phyloP scores from a whole-genome alignment of 2,113 vertebrate species.

The Gila orcuttii region DNA sequence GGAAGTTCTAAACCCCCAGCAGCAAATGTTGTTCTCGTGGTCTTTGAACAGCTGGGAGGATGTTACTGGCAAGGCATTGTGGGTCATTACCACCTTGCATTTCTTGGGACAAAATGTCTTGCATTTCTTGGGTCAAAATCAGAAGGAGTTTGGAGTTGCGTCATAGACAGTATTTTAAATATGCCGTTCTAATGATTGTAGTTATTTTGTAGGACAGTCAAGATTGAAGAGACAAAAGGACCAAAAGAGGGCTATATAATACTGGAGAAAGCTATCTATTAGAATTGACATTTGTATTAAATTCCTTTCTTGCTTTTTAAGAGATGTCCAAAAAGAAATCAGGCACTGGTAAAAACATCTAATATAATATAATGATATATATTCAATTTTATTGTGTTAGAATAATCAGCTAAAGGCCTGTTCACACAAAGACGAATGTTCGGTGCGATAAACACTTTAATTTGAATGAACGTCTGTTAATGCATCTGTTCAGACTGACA shows the following conservation, averaged over 20 bases:
- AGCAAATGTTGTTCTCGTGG: conserved; percentile 81
- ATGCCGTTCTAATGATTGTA: not conserved
- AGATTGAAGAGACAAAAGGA: not conserved
- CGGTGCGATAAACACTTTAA: not conserved
- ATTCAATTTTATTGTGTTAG: not conserved
- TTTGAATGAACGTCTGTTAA: not conserved
- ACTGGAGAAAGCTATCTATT: not conserved
- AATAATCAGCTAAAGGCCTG: not conserved
- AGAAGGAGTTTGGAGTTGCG: conserved; percentile 50
- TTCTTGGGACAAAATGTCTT: conserved; percentile 59
- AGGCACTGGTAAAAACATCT: not conserved
- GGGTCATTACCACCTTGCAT: conserved; percentile 74
- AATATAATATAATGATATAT: not conserved
- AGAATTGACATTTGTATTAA: not conserved
- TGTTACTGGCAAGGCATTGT: conserved; percentile 74
- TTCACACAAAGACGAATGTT: not conserved
- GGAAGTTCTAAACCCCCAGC: conserved; percentile 76
- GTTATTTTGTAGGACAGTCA: not conserved
- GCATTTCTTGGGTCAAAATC: conserved; percentile 53
- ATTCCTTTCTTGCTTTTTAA: not conserved
- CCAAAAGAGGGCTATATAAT: not conserved
- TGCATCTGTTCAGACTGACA: no score
- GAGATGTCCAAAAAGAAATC: not conserved
- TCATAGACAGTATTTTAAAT: conserved; percentile 23
- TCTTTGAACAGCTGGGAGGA: conserved; percentile 79